phyloP scores from a whole-genome alignment of 2,113 vertebrate species.

The Grantiella picta region DNA sequence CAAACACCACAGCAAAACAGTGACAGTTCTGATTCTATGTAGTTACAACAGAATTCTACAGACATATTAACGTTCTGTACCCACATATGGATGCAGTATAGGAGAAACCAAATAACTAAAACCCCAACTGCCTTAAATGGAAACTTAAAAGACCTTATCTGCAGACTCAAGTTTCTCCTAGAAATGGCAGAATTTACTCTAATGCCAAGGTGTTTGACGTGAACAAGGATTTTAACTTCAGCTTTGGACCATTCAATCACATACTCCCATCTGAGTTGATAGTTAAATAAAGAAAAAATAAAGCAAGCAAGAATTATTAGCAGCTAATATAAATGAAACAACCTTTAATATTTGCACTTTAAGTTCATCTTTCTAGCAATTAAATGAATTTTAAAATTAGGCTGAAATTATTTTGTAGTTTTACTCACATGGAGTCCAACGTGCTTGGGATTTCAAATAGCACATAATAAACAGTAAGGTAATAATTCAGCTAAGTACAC shows the following conservation, averaged over 20 bases:
- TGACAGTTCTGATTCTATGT: neutral
- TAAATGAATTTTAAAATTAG: neutral
- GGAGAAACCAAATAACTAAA: neutral
- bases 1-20: accelerated
- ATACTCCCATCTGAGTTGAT: neutral
- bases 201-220: neutral
- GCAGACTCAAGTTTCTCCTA: neutral
- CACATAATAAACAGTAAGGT: neutral
- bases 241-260: neutral
- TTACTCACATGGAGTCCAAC: neutral
- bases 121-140: neutral
- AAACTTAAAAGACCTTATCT: neutral
- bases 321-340: neutral
- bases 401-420: neutral
- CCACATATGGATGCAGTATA: neutral
- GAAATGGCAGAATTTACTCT: neutral
- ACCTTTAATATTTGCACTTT: neutral
- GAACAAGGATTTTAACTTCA: neutral
- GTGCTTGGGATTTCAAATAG: neutral
- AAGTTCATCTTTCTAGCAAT: neutral
- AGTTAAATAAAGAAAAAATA: neutral
- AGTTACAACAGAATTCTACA: neutral
- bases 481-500: neutral
- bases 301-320: neutral
- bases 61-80: neutral